Percentiles rank a stretch among this genome's conserved stretches.
Conservation (phyloP, 2,113 vertebrate genomes). For the Picathartes gymnocephalus region DNA sequence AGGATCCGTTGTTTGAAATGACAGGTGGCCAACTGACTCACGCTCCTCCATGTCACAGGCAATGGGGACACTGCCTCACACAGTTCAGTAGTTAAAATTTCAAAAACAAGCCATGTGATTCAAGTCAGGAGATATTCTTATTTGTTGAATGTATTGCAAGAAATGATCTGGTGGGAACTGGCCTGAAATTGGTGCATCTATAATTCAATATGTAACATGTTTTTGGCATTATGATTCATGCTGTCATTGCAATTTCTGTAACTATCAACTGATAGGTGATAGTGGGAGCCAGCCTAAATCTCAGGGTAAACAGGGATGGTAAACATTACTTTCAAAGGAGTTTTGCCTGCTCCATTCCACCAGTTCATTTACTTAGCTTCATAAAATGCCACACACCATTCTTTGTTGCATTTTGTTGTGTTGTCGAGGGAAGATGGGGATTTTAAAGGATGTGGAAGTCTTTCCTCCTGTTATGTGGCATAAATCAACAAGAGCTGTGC, state of each 20-base stretch:
- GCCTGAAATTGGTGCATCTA: background rate
- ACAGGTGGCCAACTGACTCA: background rate
- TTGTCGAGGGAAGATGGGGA: background rate
- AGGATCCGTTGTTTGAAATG: background rate
- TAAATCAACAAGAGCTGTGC: background rate
- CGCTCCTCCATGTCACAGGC: background rate
- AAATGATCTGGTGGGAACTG: slow-evolving; percentile 2
- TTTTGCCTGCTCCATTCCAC: background rate
- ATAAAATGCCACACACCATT: background rate
- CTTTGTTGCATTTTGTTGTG: background rate
- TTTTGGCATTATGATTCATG: slow-evolving; percentile 37
- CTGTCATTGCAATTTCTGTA: background rate
- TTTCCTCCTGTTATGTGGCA: background rate
- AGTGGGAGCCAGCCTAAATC: background rate
- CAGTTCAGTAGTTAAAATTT: background rate
- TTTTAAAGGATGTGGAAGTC: background rate
- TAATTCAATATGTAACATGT: background rate
- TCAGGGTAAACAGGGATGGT: background rate
- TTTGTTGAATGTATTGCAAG: background rate
- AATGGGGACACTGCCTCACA: background rate
- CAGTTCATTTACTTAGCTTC: background rate
- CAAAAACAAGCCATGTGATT: background rate
- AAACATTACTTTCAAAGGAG: background rate
- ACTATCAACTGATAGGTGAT: background rate
- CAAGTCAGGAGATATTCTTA: background rate